Percentiles rank a stretch among this genome's conserved stretches.
phyloP scores from a whole-genome alignment of 2,888 invertebrate genomes.

The Lasius platythorax region DNA sequence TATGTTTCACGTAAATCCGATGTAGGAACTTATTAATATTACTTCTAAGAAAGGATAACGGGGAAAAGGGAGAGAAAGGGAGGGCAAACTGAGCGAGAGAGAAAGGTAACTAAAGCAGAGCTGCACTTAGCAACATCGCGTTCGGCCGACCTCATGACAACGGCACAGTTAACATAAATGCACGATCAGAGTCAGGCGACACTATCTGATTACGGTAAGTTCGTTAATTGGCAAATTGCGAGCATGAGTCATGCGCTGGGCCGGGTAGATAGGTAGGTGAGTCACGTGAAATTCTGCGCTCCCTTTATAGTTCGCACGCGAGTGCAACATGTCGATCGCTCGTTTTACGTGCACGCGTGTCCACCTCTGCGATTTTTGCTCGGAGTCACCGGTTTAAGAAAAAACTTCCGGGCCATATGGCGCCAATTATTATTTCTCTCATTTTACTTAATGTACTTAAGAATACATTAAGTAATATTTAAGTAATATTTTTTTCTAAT shows the following conservation, averaged over 20 bases:
- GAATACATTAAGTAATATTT: not conserved
- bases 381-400: not conserved
- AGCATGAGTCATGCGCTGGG: constrained; percentile 75
- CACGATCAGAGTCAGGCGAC: constrained; percentile 66
- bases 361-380: not conserved
- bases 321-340: constrained; percentile 52
- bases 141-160: constrained; percentile 46
- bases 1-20: not conserved
- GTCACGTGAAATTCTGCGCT: constrained; percentile 70
- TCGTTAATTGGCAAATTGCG: constrained; percentile 82
- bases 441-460: not conserved
- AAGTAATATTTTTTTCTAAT: too few relatives aligned
- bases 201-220: constrained; percentile 81
- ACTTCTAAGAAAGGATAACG: not conserved
- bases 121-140: constrained; percentile 40
- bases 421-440: not conserved
- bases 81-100: not conserved
- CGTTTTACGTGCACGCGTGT: constrained; percentile 61
- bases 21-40: constrained; percentile 5
- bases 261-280: constrained; percentile 65
- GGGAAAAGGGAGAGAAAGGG: not conserved
- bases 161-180: constrained; percentile 62
- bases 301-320: constrained; percentile 74
- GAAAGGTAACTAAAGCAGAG: constrained; percentile 11
- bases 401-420: not conserved